These are phyloP conservation scores for Coptodon rendalli DNA, from an alignment of 2,113 vertebrate genomes.

Conservation along the genomic window DNA sequence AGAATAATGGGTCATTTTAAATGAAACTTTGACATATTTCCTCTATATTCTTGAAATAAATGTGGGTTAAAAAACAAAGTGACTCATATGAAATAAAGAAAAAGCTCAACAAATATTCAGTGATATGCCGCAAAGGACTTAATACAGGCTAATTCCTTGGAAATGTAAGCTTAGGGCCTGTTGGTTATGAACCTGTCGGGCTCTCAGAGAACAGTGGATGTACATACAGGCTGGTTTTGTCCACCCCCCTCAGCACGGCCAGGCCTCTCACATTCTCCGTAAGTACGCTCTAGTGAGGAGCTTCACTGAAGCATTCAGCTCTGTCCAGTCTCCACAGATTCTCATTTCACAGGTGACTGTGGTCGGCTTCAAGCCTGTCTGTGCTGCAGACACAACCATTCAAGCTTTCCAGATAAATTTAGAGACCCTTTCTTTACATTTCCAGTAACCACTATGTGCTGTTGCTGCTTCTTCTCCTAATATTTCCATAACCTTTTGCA, in stretches of 20 bases:
- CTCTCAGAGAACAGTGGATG: constrained; percentile 53
- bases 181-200: constrained; percentile 44
- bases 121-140: constrained; percentile 17
- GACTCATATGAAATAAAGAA: constrained; percentile 19
- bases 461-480: constrained; percentile 12
- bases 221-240: constrained; percentile 50
- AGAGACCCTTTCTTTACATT: constrained; percentile 60
- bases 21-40: constrained; percentile 10
- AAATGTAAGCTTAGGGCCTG: constrained; percentile 50
- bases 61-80: constrained; percentile 4
- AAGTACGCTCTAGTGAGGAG: constrained; percentile 57
- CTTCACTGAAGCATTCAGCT: constrained; percentile 60
- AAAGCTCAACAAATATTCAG: constrained; percentile 25
- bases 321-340: constrained; percentile 66
- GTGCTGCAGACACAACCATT: constrained; percentile 54
- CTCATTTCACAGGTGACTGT: constrained; percentile 76
- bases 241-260: constrained; percentile 45
- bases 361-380: constrained; percentile 62
- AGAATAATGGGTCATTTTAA: constrained; percentile 48
- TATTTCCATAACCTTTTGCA: constrained; percentile 14
- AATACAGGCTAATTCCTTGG: constrained; percentile 41
- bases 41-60: background rate
- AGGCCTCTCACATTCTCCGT: constrained; percentile 59
- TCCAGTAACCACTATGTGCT: constrained; percentile 35
- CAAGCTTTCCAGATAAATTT: constrained; percentile 61